phyloP scores from a whole-genome alignment of 1,140 invertebrate genomes.

The Ganaspis sp. region DNA sequence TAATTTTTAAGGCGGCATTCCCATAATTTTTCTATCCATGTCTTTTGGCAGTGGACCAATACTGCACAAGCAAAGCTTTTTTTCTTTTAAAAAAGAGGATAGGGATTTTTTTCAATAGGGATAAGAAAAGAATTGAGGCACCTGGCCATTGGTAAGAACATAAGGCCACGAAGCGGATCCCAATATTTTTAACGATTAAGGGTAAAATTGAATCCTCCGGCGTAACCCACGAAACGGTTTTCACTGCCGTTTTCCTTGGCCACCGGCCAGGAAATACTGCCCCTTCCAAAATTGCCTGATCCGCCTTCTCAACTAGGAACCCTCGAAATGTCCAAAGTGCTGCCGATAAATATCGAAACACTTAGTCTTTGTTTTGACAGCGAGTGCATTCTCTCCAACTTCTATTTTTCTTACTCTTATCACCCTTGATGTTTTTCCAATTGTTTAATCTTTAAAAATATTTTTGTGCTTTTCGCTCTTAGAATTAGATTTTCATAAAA shows the following conservation, averaged over 20 bases:
- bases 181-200: slow-evolving; percentile 70
- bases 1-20: slow-evolving; percentile 61
- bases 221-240: slow-evolving; percentile 48
- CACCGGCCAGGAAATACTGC: slow-evolving; percentile 67
- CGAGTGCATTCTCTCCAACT: slow-evolving; percentile 41
- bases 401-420: slow-evolving; percentile 37
- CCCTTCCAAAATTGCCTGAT: slow-evolving; percentile 34
- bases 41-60: slow-evolving; percentile 62
- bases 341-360: slow-evolving; percentile 74
- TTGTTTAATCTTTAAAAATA: slow-evolving; percentile 1
- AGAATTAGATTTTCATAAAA: too few relatives aligned
- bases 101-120: not conserved
- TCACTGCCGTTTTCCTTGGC: slow-evolving; percentile 65
- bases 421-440: slow-evolving; percentile 3
- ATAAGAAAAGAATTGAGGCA: slow-evolving; percentile 29
- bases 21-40: slow-evolving; percentile 63
- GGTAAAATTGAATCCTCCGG: slow-evolving; percentile 65
- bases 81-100: not conserved
- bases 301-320: slow-evolving; percentile 43
- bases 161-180: slow-evolving; percentile 44
- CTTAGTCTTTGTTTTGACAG: slow-evolving; percentile 68
- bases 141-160: slow-evolving; percentile 39
- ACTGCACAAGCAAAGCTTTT: slow-evolving; percentile 24
- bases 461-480: not conserved
- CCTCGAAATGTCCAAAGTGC: slow-evolving; percentile 54